Base-by-base conservation (phyloP, 2,888 invertebrate species). In the Mystacides longicornis region DNA sequence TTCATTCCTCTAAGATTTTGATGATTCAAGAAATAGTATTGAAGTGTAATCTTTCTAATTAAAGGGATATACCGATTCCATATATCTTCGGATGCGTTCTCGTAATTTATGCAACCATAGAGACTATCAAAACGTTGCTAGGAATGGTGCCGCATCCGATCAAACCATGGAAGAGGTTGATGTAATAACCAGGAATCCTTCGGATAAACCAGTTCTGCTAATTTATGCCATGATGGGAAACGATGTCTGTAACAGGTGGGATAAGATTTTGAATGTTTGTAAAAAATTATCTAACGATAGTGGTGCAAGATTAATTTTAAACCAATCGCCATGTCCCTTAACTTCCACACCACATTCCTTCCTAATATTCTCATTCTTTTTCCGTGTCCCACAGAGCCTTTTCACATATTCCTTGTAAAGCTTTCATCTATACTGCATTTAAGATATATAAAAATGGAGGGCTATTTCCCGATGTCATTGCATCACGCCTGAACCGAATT, bases 171-270 rank as follows among this genome's bases (percentile, higher is more conserved):
- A 58, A 21, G 65, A 65, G 60, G 62, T 64, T 48, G 57, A 54
- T 23, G 72, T 71, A 52, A 64, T 67, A n/a, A 64, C 74, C 52
- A 67, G 71, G 59, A 64, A 63, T 23, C 64, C 65, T 1, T 63
- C 63, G 3, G 77, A 77, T 62, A 64, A 69, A 52, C 75, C 77
- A 14, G 64, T 70, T 14, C 57, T 77, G 14, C 66, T 74, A 1
- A 61, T 74, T 27, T 72, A 71, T 60, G 73, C 70, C 3, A 66
- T 75, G 60, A 68, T 74, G 60, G 77, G 76, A 48, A 78, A 77
- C 64, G 77, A 78, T 64, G 74, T 78, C n/a, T 78, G 77, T 62
- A 73, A 73, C 62, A 68, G 69, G 75, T 74, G 31, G 49, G 20
- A n/a, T n/a, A 31, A 31, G 14, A 31, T 31, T 14, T 9, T 31